Evolutionary conservation across 2,113 vertebrate species (phyloP), one percentile per base, ranked within the genome.

Genomic region (Alouatta palliata): DNA sequence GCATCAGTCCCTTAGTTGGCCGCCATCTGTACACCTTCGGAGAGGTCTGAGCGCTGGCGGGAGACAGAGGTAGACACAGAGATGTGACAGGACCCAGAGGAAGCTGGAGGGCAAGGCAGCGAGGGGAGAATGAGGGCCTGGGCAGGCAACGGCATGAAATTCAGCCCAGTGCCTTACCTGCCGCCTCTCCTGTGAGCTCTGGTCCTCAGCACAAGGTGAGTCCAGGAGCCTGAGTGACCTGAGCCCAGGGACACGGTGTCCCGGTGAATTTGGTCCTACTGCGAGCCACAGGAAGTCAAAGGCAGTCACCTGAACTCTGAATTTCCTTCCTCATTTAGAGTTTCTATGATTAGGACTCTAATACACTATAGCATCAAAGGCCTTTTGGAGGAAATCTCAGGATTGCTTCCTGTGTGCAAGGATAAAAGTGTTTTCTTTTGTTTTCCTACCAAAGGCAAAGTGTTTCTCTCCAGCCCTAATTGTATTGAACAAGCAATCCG

Each of bases 161-260:
- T 96, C 73, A 3, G 97, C 96, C 73, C 87, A 1, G 97, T 87
- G 32, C 97, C 1, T 32, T 97, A 80, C 95, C 70, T 97, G 71
- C 97, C 97, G 81, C 77, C 88, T 49, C 86, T 98, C 7, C 40
- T 97, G 4, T 96, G 91, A 6, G 86, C 90, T 0, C 92, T 96
- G 93, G 82, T 97, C 80, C 20, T 97, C 49, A 92, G 97, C 77
- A 0, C 94, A 85, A 96, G 98, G 98, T 98, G 97, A 98, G 98
- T 96, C 84, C 89, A 43, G 58, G 35, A 54, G 19, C 83, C 25
- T 76, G 0, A 58, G 70, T 54, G 56, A 96, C 54, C 68, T 35
- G 47, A 30, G 81, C 4, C 0, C 1, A 49, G 35, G 71, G 70
- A 52, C 14, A 35, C 10, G 0, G n/a, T 7, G 71, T 88, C 27